Conservation (phyloP, 2,797 vertebrate species). For the Myotis findleyi region DNA sequence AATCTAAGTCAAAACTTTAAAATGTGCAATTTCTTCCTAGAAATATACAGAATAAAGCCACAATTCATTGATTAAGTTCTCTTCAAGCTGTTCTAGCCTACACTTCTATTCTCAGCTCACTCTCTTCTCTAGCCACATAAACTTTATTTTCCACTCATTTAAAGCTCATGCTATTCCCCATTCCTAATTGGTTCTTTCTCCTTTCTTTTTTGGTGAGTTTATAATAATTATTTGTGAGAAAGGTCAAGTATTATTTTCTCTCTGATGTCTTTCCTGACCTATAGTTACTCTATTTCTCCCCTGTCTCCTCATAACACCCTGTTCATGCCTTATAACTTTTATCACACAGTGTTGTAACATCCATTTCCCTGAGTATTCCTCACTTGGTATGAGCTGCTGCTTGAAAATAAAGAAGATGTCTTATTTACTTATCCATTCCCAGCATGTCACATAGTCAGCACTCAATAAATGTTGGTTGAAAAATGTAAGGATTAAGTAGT, state of each 20-base stretch:
- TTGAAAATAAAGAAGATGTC: not conserved
- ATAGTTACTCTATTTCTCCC: not conserved
- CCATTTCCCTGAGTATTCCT: not conserved
- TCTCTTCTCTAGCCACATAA: not conserved
- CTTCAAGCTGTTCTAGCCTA: not conserved
- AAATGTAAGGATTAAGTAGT: not conserved
- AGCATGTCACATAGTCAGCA: not conserved
- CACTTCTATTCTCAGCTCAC: constrained; percentile 24
- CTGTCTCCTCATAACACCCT: not conserved
- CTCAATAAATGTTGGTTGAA: not conserved
- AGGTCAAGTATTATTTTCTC: constrained; percentile 10
- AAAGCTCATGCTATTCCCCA: not conserved
- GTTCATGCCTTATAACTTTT: constrained; percentile 1
- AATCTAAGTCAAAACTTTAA: constrained; percentile 11
- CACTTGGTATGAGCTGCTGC: not conserved
- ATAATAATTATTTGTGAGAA: not conserved
- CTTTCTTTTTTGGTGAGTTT: not conserved
- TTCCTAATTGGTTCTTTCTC: not conserved
- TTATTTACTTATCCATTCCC: not conserved
- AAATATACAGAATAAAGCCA: not conserved
- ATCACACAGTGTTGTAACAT: not conserved
- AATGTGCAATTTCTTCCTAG: not conserved
- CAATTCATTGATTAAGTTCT: constrained; percentile 33
- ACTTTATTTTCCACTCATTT: not conserved
- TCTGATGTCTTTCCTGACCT: not conserved